Evolutionary conservation across 1,140 invertebrate species (phyloP).

Genomic region (Phortica variegata): DNA sequence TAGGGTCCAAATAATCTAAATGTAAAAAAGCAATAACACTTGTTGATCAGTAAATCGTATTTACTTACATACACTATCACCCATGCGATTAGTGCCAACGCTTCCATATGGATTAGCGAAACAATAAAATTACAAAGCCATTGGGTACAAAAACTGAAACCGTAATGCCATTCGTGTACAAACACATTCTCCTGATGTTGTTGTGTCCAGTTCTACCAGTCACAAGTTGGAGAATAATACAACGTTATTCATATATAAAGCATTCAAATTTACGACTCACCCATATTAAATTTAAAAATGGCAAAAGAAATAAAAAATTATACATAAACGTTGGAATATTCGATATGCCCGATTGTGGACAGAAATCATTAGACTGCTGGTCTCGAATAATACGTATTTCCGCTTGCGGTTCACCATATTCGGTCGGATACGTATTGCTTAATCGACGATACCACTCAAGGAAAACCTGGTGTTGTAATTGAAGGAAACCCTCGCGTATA

Average conservation of each 20-base stretch:
- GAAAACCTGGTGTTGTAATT: slow-evolving; percentile 37
- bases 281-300: slow-evolving; percentile 36
- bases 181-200: slow-evolving; percentile 35
- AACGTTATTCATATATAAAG: too few species aligned
- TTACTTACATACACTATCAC: slow-evolving; percentile 22
- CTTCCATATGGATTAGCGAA: slow-evolving; percentile 23
- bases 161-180: slow-evolving; percentile 47
- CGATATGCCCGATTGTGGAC: slow-evolving; percentile 11
- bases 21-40: slow-evolving; percentile 4
- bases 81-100: slow-evolving; percentile 12
- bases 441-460: slow-evolving; percentile 23
- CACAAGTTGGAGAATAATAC: too few species aligned
- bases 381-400: slow-evolving; percentile 23
- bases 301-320: slow-evolving; percentile 35
- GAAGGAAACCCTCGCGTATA: slow-evolving; percentile 39
- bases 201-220: slow-evolving; percentile 29
- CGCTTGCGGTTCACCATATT: slow-evolving; percentile 12
- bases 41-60: background rate
- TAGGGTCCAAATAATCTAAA: too few species aligned
- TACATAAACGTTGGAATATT: slow-evolving; percentile 30
- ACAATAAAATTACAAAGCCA: slow-evolving; percentile 26
- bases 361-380: slow-evolving; percentile 16
- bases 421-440: background rate
- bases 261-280: slow-evolving; percentile 15
- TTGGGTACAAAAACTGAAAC: slow-evolving; percentile 25